Evolutionary conservation across 2,888 invertebrate genomes (phyloP).

Genomic region (Marasmarcha lunaedactyla): DNA sequence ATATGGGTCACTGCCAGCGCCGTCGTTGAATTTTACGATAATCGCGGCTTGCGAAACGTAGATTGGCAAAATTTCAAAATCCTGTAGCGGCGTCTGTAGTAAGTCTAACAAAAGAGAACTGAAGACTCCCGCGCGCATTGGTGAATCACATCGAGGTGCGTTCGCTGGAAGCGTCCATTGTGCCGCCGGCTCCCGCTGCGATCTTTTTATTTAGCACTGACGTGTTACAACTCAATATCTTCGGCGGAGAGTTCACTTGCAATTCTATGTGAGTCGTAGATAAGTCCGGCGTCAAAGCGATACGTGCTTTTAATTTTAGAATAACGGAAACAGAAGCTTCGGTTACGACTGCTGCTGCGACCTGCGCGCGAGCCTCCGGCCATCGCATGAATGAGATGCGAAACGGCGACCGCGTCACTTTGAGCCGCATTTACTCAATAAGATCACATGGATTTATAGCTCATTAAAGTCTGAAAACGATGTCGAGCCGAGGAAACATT

Average conservation of each 20-base stretch:
- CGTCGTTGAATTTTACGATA: slow-evolving; percentile 55
- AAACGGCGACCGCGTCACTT: slow-evolving; percentile 20
- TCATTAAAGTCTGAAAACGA: slow-evolving; percentile 32
- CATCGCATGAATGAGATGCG: slow-evolving; percentile 60
- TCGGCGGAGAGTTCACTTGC: slow-evolving; percentile 31
- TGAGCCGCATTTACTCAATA: slow-evolving; percentile 35
- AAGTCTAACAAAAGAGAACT: slow-evolving; percentile 45
- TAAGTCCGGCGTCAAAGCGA: slow-evolving; percentile 27
- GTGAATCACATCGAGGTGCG: slow-evolving; percentile 34
- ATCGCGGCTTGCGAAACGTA: slow-evolving; percentile 49
- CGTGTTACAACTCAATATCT: slow-evolving; percentile 21
- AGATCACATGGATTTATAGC: slow-evolving; percentile 46
- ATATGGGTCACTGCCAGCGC: slow-evolving; percentile 58
- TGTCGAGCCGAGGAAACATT: slow-evolving; percentile 18
- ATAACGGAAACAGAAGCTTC: slow-evolving; percentile 48
- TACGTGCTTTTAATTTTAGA: slow-evolving; percentile 53
- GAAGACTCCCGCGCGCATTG: slow-evolving; percentile 15
- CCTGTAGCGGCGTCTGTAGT: slow-evolving; percentile 56
- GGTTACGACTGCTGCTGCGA: slow-evolving; percentile 18
- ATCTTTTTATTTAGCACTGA: slow-evolving; percentile 22
- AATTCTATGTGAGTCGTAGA: slow-evolving; percentile 14
- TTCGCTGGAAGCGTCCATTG: not conserved
- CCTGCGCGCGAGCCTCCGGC: slow-evolving; percentile 43
- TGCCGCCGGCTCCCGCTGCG: slow-evolving; percentile 11
- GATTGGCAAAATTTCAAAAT: slow-evolving; percentile 67